These are phyloP conservation scores for Oryzias curvinotus DNA, from an alignment of 2,113 vertebrate genomes.

Conservation along the genomic window DNA sequence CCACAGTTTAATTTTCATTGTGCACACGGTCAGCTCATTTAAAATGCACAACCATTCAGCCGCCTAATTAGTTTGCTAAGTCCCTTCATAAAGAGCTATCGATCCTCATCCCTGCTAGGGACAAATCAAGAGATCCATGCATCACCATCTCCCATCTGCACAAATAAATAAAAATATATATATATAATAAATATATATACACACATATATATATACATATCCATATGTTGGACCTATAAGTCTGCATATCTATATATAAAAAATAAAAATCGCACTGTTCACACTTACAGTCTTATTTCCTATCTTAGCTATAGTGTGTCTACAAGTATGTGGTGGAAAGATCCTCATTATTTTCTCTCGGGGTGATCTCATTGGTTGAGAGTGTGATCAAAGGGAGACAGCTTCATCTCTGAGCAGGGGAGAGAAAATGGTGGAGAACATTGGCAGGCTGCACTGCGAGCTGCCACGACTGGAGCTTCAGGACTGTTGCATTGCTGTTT, in stretches of 20 bases:
- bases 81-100: slow-evolving; percentile 66
- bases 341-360: slow-evolving; percentile 79
- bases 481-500: slow-evolving; percentile 75
- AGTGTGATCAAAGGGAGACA: slow-evolving; percentile 82
- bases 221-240: too few species aligned
- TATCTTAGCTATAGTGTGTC: slow-evolving; percentile 18
- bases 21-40: slow-evolving; percentile 43
- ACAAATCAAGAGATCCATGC: slow-evolving; percentile 36
- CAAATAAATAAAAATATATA: too few species aligned
- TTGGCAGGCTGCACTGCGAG: slow-evolving; percentile 84
- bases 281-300: slow-evolving; percentile 28
- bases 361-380: slow-evolving; percentile 78
- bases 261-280: background rate
- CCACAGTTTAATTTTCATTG: slow-evolving; percentile 41
- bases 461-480: slow-evolving; percentile 84
- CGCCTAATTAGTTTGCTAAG: slow-evolving; percentile 64
- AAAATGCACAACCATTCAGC: slow-evolving; percentile 48
- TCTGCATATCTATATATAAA: too few species aligned
- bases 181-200: too few species aligned
- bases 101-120: slow-evolving; percentile 55
- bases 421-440: slow-evolving; percentile 80
- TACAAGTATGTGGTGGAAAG: slow-evolving; percentile 8
- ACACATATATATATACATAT: too few species aligned
- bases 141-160: too few species aligned
- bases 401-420: slow-evolving; percentile 54